Base-by-base conservation (phyloP, 2,113 vertebrate genomes). In the Platichthys flesus region DNA sequence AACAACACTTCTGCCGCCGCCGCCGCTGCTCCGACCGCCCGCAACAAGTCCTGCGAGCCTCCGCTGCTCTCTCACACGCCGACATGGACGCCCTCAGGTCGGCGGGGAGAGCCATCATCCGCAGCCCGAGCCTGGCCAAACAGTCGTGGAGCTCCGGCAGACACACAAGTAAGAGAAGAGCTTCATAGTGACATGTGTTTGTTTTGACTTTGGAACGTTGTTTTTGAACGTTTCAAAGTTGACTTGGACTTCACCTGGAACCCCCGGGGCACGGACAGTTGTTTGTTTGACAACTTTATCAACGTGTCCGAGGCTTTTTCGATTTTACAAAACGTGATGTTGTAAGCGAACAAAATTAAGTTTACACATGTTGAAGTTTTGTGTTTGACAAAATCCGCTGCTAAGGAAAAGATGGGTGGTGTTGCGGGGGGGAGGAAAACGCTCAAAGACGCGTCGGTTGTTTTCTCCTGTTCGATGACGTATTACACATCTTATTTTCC, bases 71-170 rank as follows among this genome's bases (percentile, higher is more conserved):
- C 14, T 1, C 2, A 20, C 49, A 75, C 58, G 23, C 76, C 74
- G 83, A 72, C 83, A 97, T 97, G 96, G 95, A 96, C 81, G 95
- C 94, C 9, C 89, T 96, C 18, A 95, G 91, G 88, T 96, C 95
- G 23, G 96, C 96, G 1, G 95, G 95, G 28, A 92, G 94, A 88
- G 96, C 95, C 4, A 94, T 97, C 35, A 95, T 96, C 83, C 93
- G 96, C 73, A 97, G 95, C 76, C 96, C 96, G 20, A 95, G 95
- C 76, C 28, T 94, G 65, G 95, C 94, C 78, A 96, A 96, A 77
- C 95, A 95, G 88, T 92, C 93, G 21, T 95, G 95, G 96, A 94
- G 82, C 13, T 68, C 93, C 54, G 93, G 94, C 76, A 94, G 91
- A 85, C 96, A 97, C 90, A 91, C 90, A 90, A 96, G 96, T 97